phyloP scores from a whole-genome alignment of 2,113 vertebrate genomes.

The Nestor notabilis region DNA sequence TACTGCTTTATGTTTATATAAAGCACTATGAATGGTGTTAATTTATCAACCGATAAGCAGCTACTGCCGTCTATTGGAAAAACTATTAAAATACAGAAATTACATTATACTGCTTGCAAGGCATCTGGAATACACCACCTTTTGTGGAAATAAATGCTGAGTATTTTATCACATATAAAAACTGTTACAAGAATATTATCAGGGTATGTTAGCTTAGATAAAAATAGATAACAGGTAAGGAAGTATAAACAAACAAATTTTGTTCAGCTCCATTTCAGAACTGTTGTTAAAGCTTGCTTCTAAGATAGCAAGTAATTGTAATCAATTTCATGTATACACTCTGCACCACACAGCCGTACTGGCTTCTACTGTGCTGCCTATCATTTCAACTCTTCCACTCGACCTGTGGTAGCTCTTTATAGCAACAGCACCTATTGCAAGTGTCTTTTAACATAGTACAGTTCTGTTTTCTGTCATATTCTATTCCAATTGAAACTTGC shows the following conservation, averaged over 20 bases:
- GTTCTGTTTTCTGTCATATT: background rate
- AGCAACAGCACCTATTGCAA: background rate
- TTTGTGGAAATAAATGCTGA: background rate
- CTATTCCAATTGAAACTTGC: background rate
- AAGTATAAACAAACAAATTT: background rate
- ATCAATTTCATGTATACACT: background rate
- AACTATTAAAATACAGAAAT: background rate
- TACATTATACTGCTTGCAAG: background rate
- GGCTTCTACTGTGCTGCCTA: background rate
- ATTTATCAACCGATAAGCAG: background rate
- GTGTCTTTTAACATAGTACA: background rate
- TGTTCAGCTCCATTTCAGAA: background rate
- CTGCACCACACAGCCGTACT: background rate
- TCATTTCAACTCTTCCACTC: background rate
- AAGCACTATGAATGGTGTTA: fast-evolving
- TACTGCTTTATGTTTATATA: background rate
- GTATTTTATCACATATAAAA: background rate
- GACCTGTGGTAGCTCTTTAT: background rate
- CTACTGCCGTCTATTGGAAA: constrained; percentile 44
- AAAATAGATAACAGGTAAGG: background rate
- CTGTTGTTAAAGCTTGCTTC: background rate
- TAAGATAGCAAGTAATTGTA: background rate
- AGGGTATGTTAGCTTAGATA: background rate
- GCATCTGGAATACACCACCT: background rate
- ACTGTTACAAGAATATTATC: background rate